Percentiles rank a stretch among this genome's conserved stretches.
phyloP scores from a whole-genome alignment of 2,113 vertebrate species.

The Gnathonemus echidnorhynchus region DNA sequence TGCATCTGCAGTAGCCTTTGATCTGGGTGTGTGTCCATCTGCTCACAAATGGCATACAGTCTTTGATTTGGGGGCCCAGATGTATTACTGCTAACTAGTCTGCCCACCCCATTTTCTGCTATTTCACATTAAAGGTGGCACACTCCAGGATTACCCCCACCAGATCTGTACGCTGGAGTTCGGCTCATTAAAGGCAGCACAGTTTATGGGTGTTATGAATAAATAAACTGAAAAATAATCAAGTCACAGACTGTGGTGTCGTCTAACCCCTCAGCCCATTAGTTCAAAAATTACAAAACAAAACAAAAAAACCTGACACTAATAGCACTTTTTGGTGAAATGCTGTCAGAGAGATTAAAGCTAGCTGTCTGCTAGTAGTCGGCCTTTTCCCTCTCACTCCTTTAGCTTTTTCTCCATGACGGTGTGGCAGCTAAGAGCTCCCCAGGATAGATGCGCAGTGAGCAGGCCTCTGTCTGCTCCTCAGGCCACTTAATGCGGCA shows the following conservation, averaged over 20 bases:
- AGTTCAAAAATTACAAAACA: background rate
- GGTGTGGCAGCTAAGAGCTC: background rate
- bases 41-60: background rate
- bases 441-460: background rate
- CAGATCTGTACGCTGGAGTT: background rate
- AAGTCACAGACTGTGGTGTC: background rate
- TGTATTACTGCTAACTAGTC: background rate
- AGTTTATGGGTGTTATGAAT: background rate
- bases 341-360: background rate
- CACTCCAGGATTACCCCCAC: background rate
- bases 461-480: background rate
- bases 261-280: background rate
- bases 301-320: background rate
- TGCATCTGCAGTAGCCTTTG: background rate
- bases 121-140: background rate
- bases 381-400: background rate
- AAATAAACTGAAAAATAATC: background rate
- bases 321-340: background rate
- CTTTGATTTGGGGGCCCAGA: background rate
- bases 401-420: background rate
- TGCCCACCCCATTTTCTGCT: background rate
- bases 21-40: background rate
- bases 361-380: background rate
- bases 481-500: background rate
- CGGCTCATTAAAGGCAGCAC: background rate